A percentile compares a stretch with the other conserved stretches of the same genome.
Conservation (phyloP, 2,113 vertebrate species). For the Micromys minutus region DNA sequence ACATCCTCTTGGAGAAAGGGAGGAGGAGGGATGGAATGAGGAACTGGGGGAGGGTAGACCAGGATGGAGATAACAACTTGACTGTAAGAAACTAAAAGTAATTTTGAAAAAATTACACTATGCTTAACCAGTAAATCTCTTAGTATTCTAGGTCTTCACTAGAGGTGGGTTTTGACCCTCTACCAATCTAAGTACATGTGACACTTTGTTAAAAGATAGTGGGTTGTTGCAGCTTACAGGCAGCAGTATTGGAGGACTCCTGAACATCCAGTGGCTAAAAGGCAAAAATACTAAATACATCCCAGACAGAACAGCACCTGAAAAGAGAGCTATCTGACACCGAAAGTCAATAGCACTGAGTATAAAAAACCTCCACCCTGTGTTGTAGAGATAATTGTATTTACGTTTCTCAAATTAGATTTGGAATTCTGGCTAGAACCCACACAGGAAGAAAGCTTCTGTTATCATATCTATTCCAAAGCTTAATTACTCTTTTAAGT, state of each 20-base stretch:
- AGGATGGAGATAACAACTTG: too few relatives aligned
- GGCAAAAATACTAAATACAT: neutral
- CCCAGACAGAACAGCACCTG: neutral
- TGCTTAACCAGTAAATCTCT: neutral
- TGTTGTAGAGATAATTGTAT: neutral
- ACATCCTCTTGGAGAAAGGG: too few relatives aligned
- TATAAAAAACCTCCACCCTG: neutral
- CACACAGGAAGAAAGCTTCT: neutral
- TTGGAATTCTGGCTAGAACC: constrained; percentile 34
- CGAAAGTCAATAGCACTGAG: neutral
- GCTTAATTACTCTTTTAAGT: constrained; percentile 48
- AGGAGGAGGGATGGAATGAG: too few relatives aligned
- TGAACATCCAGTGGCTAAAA: neutral
- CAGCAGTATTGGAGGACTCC: neutral
- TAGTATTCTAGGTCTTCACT: neutral
- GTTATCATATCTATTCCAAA: neutral
- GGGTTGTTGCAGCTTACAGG: neutral
- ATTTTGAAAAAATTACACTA: neutral
- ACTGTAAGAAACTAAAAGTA: too few relatives aligned
- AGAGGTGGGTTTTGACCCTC: neutral
- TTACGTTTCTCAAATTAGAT: constrained; percentile 40
- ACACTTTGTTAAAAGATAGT: neutral
- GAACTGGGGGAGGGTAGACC: too few relatives aligned
- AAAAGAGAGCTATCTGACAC: neutral
- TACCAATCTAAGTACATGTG: neutral